Evolutionary conservation across 2,888 invertebrate genomes (phyloP), one percentile per base, ranked within the genome.

Genomic region (Melikaiella ostensackeni): DNA sequence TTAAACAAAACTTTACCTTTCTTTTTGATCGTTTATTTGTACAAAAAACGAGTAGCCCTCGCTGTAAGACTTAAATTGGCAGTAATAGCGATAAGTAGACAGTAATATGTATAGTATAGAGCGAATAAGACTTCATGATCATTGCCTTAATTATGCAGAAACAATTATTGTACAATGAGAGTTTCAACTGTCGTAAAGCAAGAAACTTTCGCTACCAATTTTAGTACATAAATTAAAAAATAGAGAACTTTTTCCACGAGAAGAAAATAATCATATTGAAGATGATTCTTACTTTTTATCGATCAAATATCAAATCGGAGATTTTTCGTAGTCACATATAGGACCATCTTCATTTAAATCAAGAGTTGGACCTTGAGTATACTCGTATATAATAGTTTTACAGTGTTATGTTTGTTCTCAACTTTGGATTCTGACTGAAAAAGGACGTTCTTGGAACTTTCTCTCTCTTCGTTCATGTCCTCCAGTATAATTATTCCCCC

Each of bases 41-140:
- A 38, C 74, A 63, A 19, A 59, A 42, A 50, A 50, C 75, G 70
- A 62, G 42, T 77, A 80, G 75, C 78, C 75, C 80, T 80, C 80
- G 77, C 78, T 80, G 76, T 61, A 79, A 63, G 75, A 75, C 75
- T 75, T 80, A 74, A 77, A 75, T 42, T 42, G 73, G 76, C 77
- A 73, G 77, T 82, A 64, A 74, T 70, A 80, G 77, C 42, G 76
- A 78, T 75, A 63, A 63, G 35, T 63, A 63, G 35, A 63, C 35
- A 63, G 33, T 42, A 64, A 42, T 64, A 33, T 62, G n/a, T 64
- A 64, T 64, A 42, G 16, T 64, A 70, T 30, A 70, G 27, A 66
- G 63, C 21, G 11, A 35, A 38, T 63, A 21, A 63, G 33, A 21
- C 13, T 16, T 30, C 19, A 66, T 8, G 4, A 27, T 70, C 27